Conservation (phyloP, 2,888 invertebrate species). For the Pyrochroa serraticornis region DNA sequence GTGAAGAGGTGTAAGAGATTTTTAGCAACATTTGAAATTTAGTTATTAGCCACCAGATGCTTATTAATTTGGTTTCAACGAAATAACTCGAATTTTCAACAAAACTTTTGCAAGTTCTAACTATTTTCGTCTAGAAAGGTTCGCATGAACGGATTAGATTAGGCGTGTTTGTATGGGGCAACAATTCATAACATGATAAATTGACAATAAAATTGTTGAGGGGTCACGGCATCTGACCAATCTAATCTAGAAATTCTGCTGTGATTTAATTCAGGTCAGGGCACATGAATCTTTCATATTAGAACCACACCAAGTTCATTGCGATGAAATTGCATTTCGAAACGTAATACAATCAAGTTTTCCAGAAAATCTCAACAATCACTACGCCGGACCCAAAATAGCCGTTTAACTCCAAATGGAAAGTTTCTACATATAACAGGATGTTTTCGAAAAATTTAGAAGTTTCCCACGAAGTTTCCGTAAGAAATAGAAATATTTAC, state of each 20-base stretch:
- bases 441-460: too few species aligned
- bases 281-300: conserved; percentile 14
- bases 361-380: background rate
- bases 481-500: background rate
- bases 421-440: too few species aligned
- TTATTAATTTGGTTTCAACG: too few species aligned
- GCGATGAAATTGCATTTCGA: background rate
- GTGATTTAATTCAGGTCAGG: conserved; percentile 32
- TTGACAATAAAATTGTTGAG: conserved; percentile 51
- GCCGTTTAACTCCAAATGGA: too few species aligned
- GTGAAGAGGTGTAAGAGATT: too few species aligned
- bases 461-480: background rate
- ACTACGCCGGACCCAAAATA: background rate
- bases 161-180: conserved; percentile 28
- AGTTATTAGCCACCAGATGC: too few species aligned
- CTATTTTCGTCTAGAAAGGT: background rate
- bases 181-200: conserved; percentile 48
- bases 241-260: conserved; percentile 41
- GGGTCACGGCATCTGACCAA: conserved; percentile 49
- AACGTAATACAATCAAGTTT: background rate
- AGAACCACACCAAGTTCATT: conserved; percentile 1
- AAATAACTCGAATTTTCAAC: too few species aligned
- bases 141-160: background rate
- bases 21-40: too few species aligned
- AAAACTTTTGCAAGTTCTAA: too few species aligned